These are phyloP conservation scores for Agapornis roseicollis DNA, from an alignment of 2,113 vertebrate species.

Conservation along the genomic window DNA sequence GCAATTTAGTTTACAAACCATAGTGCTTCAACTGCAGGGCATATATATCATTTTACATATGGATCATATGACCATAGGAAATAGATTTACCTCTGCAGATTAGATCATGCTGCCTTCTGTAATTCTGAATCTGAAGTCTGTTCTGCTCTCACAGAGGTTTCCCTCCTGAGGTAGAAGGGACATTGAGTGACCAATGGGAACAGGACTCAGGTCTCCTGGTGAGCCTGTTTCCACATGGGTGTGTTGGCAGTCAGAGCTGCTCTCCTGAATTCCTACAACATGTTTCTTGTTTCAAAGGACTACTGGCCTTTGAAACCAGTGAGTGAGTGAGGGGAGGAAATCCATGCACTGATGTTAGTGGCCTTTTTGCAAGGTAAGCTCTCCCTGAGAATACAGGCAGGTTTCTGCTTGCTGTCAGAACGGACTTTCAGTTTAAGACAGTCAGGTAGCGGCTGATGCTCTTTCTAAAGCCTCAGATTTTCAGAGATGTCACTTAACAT, in stretches of 20 bases:
- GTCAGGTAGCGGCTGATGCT: not conserved
- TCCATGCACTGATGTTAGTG: not conserved
- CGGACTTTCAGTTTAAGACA: not conserved
- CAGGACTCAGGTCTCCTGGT: not conserved
- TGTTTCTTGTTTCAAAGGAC: fast-evolving
- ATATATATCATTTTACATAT: not conserved
- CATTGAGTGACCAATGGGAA: fast-evolving
- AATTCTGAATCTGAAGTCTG: not conserved
- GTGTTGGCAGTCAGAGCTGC: not conserved
- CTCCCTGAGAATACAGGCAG: not conserved
- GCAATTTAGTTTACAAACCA: not conserved
- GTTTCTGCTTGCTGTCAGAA: not conserved
- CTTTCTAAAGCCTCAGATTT: not conserved
- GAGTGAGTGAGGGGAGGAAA: not conserved
- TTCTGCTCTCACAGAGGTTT: not conserved
- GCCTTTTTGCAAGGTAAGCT: not conserved
- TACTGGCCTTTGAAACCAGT: not conserved
- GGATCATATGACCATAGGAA: not conserved
- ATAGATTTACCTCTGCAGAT: not conserved
- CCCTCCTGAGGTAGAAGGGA: not conserved
- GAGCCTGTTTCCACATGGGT: not conserved
- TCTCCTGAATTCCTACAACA: not conserved
- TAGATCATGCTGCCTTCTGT: not conserved
- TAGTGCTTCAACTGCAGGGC: not conserved
- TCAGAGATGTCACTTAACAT: not conserved